Percentiles rank a stretch among this genome's conserved stretches.
Evolutionary conservation across 2,888 invertebrate genomes (phyloP).

Genomic region (Harpalus rufipes): DNA sequence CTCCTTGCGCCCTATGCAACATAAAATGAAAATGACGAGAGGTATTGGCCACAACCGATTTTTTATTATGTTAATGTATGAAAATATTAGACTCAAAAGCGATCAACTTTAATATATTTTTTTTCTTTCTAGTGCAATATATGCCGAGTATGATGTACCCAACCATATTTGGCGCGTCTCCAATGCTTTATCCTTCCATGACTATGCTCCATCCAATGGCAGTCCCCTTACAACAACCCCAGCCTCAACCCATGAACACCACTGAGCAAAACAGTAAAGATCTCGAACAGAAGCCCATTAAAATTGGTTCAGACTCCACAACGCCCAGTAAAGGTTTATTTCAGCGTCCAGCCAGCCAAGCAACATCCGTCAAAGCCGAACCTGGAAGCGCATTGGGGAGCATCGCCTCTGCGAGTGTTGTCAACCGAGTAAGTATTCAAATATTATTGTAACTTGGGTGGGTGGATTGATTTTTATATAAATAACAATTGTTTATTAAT

Average conservation of each 20-base stretch:
- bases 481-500: not conserved
- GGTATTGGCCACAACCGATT: too few species aligned
- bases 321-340: slow-evolving; percentile 69
- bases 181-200: slow-evolving; percentile 82
- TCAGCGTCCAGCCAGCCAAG: slow-evolving; percentile 78
- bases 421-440: slow-evolving; percentile 74
- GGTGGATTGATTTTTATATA: not conserved
- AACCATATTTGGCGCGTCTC: slow-evolving; percentile 78
- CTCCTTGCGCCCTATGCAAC: too few species aligned
- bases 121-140: slow-evolving; percentile 80
- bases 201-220: slow-evolving; percentile 73
- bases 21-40: too few species aligned
- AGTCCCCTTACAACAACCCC: slow-evolving; percentile 69
- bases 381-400: slow-evolving; percentile 78
- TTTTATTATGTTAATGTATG: too few species aligned
- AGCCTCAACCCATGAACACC: slow-evolving; percentile 65
- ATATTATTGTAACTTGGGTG: not conserved
- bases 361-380: slow-evolving; percentile 80
- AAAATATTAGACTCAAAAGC: too few species aligned
- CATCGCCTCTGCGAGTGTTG: slow-evolving; percentile 76
- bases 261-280: slow-evolving; percentile 60
- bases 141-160: slow-evolving; percentile 82
- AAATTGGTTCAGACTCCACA: slow-evolving; percentile 69
- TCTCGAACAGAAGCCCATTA: slow-evolving; percentile 71
- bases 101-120: not conserved